These are phyloP conservation scores for Myiagra hebetior DNA, from an alignment of 2,113 vertebrate species.

Conservation along the genomic window DNA sequence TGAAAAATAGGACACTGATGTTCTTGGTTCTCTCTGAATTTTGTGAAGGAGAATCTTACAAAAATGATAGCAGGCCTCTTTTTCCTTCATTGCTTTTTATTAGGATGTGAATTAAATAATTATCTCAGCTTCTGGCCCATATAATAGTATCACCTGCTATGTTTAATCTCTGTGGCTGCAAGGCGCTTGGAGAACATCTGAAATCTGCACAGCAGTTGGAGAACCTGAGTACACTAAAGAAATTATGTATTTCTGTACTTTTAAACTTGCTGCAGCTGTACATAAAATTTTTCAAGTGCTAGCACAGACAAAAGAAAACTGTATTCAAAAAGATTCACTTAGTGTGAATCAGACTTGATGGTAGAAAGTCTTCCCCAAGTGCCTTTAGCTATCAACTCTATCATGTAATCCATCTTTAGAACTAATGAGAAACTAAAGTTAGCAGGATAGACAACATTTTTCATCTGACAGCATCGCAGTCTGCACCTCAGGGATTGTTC, in stretches of 20 bases:
- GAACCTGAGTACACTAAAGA: background rate
- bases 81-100: background rate
- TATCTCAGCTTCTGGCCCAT: conserved; percentile 6
- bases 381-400: background rate
- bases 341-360: background rate
- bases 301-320: background rate
- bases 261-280: background rate
- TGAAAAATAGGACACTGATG: background rate
- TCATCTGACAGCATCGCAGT: background rate
- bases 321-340: background rate
- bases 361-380: background rate
- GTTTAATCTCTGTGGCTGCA: background rate
- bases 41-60: background rate
- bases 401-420: background rate
- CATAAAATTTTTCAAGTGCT: background rate
- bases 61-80: background rate
- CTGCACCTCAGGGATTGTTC: background rate
- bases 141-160: background rate
- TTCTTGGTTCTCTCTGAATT: background rate
- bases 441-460: background rate
- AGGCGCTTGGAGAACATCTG: background rate
- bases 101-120: background rate
- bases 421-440: background rate
- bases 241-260: background rate
- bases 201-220: background rate